A percentile compares a stretch with the other conserved stretches of the same genome.
Conservation (phyloP, 2,113 vertebrate genomes). For the Rhinopomastus cyanomelas region DNA sequence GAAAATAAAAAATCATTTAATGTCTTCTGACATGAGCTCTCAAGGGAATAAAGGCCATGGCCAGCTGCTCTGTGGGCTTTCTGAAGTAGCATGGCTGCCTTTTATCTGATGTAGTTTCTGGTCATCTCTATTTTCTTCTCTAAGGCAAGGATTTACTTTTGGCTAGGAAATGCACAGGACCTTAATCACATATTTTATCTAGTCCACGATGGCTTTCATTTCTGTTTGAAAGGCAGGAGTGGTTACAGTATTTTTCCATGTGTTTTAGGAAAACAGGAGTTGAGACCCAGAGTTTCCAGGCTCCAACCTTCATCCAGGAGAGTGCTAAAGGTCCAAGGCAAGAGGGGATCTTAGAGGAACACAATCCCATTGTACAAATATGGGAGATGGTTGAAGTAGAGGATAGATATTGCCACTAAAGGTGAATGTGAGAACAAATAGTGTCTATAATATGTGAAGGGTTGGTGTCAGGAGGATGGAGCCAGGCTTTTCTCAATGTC, state of each 20-base stretch:
- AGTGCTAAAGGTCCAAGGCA: neutral
- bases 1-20: neutral
- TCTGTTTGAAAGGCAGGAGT: neutral
- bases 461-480: no score
- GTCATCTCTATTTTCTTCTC: neutral
- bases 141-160: neutral
- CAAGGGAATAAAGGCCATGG: neutral
- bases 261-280: neutral
- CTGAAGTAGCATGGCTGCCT: neutral
- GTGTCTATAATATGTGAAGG: no score
- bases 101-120: neutral
- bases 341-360: neutral
- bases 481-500: no score
- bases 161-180: neutral
- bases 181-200: neutral
- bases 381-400: neutral
- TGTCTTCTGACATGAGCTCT: neutral
- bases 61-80: neutral
- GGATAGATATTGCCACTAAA: neutral
- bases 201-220: neutral
- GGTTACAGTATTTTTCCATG: neutral
- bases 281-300: neutral
- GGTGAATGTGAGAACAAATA: neutral
- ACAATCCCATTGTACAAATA: neutral
- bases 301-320: neutral